Base-by-base conservation (phyloP, 2,888 invertebrate genomes). In the Drosophila hawaiiensis region DNA sequence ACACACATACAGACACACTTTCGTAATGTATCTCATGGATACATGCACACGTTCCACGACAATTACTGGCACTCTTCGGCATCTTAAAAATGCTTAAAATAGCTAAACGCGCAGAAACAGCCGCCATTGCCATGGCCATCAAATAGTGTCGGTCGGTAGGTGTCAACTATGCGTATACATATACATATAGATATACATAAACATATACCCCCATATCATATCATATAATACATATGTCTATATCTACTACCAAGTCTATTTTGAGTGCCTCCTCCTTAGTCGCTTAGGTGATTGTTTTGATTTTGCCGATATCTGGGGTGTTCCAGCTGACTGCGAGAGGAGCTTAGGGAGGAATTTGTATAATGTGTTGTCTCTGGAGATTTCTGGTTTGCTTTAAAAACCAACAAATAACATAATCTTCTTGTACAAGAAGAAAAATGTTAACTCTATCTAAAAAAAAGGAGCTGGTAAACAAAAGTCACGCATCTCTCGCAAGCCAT, bases 41-140 rank as follows among this genome's bases (percentile, higher is more conserved):
- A 68, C 58, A 43, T 16, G 47, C 67, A 31, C 52, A 50, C 39
- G 56, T 56, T 28, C 37, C 41, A 52, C 35, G 74, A 76, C 76
- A 78, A 78, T 78, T 65, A 72, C 78, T n/a, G 47, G n/a, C 66
- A 52, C 67, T 75, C 74, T 60, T n/a, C 28, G 25, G 33, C 47
- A 70, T 66, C 58, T 76, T 70, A 31, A 49, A 55, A 56, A 68
- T 68, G 35, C 50, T 55, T 63, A 76, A 64, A 76, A 62, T 76
- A 76, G 67, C 61, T 43, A 35, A 59, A 47, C 47, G 47, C 47
- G 16, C 47, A 28, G 47, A 47, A 47, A 39, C 10, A 50, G 33
- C 41, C 58, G 41, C 71, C 81, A 78, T 68, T 78, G 78, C 78
- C 79, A 82, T 62, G 79, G 79, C 82, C 79, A 82, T 67, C 64